Conservation (phyloP, 1,140 invertebrate species). For the Trypoxylus dichotomus region DNA sequence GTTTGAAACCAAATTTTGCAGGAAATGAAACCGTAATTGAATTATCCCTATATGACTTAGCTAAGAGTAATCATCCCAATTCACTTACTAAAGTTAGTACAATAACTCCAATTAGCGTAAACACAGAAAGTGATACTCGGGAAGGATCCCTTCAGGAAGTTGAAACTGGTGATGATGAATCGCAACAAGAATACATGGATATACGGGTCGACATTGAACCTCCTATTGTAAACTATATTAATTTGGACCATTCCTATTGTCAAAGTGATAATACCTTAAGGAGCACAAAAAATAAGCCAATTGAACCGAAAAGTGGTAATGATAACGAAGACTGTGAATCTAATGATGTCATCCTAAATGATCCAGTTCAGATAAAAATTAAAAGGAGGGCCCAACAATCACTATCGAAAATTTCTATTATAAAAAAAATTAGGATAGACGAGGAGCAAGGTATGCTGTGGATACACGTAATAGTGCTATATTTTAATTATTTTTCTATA, state of each 20-base stretch:
- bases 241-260: constrained; percentile 30
- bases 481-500: background rate
- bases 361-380: constrained; percentile 22
- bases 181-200: background rate
- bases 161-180: background rate
- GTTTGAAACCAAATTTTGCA: constrained; percentile 47
- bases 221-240: background rate
- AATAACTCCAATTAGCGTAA: background rate
- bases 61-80: background rate
- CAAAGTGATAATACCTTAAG: constrained; percentile 8
- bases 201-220: constrained; percentile 14
- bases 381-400: constrained; percentile 33
- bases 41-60: constrained; percentile 63
- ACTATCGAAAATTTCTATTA: constrained; percentile 28
- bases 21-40: constrained; percentile 78
- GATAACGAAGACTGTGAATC: background rate
- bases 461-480: background rate
- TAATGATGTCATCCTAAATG: background rate
- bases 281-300: background rate
- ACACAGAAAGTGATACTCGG: background rate
- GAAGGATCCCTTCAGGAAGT: background rate
- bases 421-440: constrained; percentile 24
- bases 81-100: background rate
- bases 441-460: background rate
- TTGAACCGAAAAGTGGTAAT: background rate